Evolutionary conservation across 1,140 invertebrate species (phyloP).

Genomic region (Diuraphis noxia): DNA sequence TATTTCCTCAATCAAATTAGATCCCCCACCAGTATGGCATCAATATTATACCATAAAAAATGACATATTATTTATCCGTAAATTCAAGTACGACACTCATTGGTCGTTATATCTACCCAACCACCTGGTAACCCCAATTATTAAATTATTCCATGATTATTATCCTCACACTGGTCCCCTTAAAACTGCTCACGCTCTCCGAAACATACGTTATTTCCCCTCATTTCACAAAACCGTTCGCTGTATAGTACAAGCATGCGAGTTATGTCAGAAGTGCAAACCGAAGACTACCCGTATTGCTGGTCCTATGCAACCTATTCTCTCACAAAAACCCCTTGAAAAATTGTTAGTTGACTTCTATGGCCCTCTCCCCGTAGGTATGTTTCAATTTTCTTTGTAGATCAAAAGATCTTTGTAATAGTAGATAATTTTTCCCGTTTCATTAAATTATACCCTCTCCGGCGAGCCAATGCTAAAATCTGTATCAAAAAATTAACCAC

Average conservation of each 20-base stretch:
- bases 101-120: background rate
- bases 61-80: background rate
- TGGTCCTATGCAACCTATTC: background rate
- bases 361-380: background rate
- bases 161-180: background rate
- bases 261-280: background rate
- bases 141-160: background rate
- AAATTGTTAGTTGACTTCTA: slow-evolving; percentile 28
- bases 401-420: background rate
- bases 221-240: background rate
- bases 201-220: background rate
- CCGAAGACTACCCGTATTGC: background rate
- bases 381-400: background rate
- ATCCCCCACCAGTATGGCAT: background rate
- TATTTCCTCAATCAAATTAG: background rate
- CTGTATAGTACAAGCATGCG: background rate
- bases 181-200: background rate
- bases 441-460: background rate
- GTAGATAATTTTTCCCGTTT: background rate
- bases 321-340: background rate
- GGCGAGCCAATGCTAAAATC: background rate
- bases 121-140: background rate
- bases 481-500: background rate
- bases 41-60: background rate
- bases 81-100: background rate